Base-by-base conservation (phyloP, 2,888 invertebrate species). In the Clanis bilineata region DNA sequence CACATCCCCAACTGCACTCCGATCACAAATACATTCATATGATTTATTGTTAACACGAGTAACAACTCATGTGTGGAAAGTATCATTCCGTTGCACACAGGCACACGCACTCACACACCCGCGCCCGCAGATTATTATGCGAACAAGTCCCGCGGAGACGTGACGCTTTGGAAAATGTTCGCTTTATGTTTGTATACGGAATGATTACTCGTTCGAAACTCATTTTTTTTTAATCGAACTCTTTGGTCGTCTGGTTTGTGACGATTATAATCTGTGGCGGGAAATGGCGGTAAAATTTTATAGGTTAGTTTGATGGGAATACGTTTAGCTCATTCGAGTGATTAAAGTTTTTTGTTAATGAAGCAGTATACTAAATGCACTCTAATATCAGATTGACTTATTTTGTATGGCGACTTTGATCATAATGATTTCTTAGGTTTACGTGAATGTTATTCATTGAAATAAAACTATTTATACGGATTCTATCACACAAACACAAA, bases 1-100 rank as follows among this genome's bases (percentile, higher is more conserved):
- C 60, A 63, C 82, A 71, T 54, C 82, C 67, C 82, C 74, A 77
- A 61, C 43, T 62, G 63, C 59, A 59, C 64, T 66, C 77, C 81
- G 87, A 85, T 89, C 90, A 90, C 90, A 88, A 90, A 90, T 90
- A 90, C 91, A 90, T 86, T 85, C 81, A 79, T 89, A 90, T 92
- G 91, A 92, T 90, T 92, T 92, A 91, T 90, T 81, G 83, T 84
- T 81, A 84, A 90, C 90, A 88, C 85, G 85, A 76, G 72, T 79
- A 76, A 85, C 87, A 85, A 84, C 79, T 85, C 83, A 82, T 85
- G 86, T 86, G 86, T 82, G 82, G 81, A 79, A 78, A 84, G 85
- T 85, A 86, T 87, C 85, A 82, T 79, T 84, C 77, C 73, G 32
- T 51, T 18, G 66, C 78, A 69, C 81, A 68, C 84, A 81, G 80